Base-by-base conservation (phyloP, 2,888 invertebrate species). In the Brenthis ino region DNA sequence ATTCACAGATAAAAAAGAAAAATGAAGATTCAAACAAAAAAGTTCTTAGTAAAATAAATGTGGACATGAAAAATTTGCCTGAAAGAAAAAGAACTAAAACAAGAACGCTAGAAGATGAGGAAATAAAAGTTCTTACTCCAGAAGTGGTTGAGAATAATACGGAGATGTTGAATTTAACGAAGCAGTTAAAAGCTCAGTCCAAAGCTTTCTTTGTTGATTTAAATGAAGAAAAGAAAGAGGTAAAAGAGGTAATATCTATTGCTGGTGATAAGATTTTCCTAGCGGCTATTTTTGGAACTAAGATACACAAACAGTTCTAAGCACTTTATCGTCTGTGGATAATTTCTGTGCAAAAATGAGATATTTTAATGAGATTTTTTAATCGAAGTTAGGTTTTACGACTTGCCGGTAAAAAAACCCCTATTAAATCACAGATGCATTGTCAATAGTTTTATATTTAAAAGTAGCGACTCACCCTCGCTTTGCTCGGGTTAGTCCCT, bases 141-240 rank as follows among this genome's bases (percentile, higher is more conserved):
- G 84, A 84, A 3, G 77, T 69, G 0, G 80, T 89, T 0, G 87
- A 91, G 66, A 91, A 90, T 78, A 93, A 92, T 73, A 77, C 72
- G 0, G 87, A 86, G 75, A 89, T 93, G 88, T 67, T 82, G 3
- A 88, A 88, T 75, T 76, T 91, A 53, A 74, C 85, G 0, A 75
- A 77, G 5, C 85, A 81, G 55, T 73, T 93, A 2, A 77, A 67
- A 0, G 92, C 91, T 2, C 83, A 89, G 20, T 88, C 93, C 0
- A 92, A 93, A 73, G 84, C 89, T 0, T 93, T 89, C 80, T 93
- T 79, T 75, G 80, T 93, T 0, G 87, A 86, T 33, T 77, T 93
- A 13, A 86, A 87, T 33, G 82, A 76, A 12, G 79, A 77, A 6
- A 77, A 82, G 71, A 58, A 72, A 16, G 79, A 77, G 76, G 82